Conservation (phyloP, 2,888 invertebrate species). For the Dexiosoma caninum region DNA sequence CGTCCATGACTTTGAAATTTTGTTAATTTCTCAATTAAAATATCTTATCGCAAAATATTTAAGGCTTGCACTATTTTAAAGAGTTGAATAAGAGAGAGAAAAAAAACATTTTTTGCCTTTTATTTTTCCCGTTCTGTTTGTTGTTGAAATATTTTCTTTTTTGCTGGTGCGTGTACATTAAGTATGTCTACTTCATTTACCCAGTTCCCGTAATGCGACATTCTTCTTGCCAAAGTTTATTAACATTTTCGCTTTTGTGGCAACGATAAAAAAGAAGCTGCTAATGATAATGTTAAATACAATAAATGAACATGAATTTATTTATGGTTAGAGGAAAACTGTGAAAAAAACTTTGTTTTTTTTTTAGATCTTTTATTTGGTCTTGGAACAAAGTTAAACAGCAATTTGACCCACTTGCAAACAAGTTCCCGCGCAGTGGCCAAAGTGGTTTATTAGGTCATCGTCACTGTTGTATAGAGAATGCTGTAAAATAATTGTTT, state of each 20-base stretch:
- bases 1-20: too few relatives aligned
- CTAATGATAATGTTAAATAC: neutral
- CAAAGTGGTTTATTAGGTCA: conserved; percentile 36
- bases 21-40: too few relatives aligned
- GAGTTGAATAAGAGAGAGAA: too few relatives aligned
- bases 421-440: conserved; percentile 33
- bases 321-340: neutral
- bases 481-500: conserved; percentile 3
- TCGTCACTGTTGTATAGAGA: neutral
- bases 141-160: neutral
- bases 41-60: too few relatives aligned
- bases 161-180: neutral
- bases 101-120: neutral
- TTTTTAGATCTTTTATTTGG: neutral
- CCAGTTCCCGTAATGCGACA: neutral
- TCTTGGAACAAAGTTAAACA: neutral
- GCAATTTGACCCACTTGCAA: conserved; percentile 44
- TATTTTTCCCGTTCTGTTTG: neutral
- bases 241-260: neutral
- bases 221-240: neutral
- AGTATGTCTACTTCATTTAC: neutral
- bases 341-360: neutral
- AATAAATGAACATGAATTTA: neutral
- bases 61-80: too few relatives aligned
- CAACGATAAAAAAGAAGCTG: neutral